Evolutionary conservation across 2,888 invertebrate species (phyloP).

Genomic region (Conops quadrifasciatus): DNA sequence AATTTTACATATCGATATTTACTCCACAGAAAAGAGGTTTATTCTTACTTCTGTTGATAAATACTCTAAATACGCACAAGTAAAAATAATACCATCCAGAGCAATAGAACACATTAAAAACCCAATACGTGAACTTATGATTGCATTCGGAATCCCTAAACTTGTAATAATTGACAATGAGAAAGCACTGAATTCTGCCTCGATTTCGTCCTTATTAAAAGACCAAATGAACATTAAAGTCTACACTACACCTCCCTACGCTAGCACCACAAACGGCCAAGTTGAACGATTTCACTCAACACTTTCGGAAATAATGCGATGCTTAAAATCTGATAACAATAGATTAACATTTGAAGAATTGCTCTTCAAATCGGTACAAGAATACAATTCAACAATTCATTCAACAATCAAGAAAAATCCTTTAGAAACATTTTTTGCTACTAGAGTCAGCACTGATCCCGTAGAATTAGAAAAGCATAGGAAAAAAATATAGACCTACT

Average conservation of each 20-base stretch:
- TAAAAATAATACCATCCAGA: background rate
- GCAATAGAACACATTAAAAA: conserved; percentile 7
- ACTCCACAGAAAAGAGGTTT: no score
- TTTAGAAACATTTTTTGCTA: no score
- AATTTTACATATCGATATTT: no score
- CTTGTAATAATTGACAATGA: conserved; percentile 20
- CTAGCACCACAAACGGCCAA: no score
- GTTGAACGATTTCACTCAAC: conserved; percentile 12
- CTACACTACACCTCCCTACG: no score
- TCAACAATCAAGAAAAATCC: conserved; percentile 26
- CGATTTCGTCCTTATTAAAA: no score
- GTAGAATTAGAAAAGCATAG: conserved; percentile 21
- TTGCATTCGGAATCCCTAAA: conserved; percentile 33
- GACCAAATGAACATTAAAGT: no score
- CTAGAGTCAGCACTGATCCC: conserved; percentile 16
- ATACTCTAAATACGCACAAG: conserved; percentile 2
- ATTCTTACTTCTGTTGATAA: conserved; percentile 9
- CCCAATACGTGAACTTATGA: background rate
- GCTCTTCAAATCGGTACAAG: conserved; percentile 29
- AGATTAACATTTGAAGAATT: conserved; percentile 17
- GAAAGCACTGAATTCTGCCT: background rate
- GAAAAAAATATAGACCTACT: background rate
- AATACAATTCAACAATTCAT: conserved; percentile 42
- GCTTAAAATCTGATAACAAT: conserved; percentile 33
- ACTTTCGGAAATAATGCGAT: conserved; percentile 42